Conservation (phyloP, 2,113 vertebrate species). For the Phrynosoma blainvillii region DNA sequence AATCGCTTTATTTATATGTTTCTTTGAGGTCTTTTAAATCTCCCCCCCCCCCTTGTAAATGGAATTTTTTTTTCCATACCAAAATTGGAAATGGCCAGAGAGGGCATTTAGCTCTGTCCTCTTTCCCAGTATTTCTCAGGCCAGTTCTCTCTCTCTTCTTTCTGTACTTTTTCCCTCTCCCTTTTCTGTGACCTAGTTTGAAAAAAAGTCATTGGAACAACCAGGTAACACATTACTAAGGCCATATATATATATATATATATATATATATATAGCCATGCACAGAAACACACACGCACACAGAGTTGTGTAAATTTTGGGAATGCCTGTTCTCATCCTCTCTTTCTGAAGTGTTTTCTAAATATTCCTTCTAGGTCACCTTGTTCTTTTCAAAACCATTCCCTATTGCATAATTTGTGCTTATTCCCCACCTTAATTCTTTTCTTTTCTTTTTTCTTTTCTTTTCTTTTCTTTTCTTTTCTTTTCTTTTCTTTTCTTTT, state of each 20-base stretch:
- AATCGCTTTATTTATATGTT: slow-evolving; percentile 25
- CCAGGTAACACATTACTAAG: neutral
- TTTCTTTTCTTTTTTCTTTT: neutral
- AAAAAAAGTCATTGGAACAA: neutral
- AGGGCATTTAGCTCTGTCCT: neutral
- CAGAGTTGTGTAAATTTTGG: neutral
- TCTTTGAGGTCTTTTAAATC: neutral
- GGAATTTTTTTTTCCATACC: slow-evolving; percentile 34
- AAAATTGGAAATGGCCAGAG: slow-evolving; percentile 22
- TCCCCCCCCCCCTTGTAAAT: neutral
- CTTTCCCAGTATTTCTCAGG: slow-evolving; percentile 7
- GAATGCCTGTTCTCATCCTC: neutral
- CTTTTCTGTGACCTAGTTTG: neutral
- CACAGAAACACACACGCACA: too few species aligned
- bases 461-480: too few species aligned
- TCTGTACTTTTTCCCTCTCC: too few species aligned
- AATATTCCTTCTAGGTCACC: neutral
- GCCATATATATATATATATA: too few species aligned
- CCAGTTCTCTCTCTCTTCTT: neutral
- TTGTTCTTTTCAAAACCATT: neutral
- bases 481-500: neutral
- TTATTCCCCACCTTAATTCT: neutral
- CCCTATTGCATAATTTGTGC: neutral
- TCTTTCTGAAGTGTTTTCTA: too few species aligned
- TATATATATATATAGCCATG: too few species aligned